phyloP scores from a whole-genome alignment of 35 echinoderm and acorn worm genomes.

The Lytechinus pictus region DNA sequence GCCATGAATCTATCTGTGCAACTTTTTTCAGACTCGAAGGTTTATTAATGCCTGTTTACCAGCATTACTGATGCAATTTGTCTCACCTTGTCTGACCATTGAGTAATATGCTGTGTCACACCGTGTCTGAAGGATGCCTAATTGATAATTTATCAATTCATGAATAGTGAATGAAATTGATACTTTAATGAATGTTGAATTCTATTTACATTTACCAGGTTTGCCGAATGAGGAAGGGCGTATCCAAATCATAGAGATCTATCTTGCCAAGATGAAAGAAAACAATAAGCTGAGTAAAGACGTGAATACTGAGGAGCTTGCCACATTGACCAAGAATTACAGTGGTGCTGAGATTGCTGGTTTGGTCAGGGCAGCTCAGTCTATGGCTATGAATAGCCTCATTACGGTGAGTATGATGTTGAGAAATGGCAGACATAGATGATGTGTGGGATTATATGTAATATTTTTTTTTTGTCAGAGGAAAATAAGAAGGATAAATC shows the following conservation, averaged over 20 bases:
- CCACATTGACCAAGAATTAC: conserved; percentile 89
- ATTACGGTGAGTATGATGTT: conserved; percentile 73
- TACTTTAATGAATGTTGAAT: neutral
- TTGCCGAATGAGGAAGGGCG: conserved; percentile 91
- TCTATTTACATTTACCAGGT: conserved; percentile 52
- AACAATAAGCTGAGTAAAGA: conserved; percentile 80
- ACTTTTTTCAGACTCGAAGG: too few relatives aligned
- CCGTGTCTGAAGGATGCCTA: too few relatives aligned
- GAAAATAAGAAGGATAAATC: too few relatives aligned
- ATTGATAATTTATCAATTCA: too few relatives aligned
- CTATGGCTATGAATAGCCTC: conserved; percentile 96
- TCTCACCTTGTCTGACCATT: too few relatives aligned
- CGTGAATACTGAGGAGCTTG: conserved; percentile 77
- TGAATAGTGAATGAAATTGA: too few relatives aligned
- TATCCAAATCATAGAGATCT: conserved; percentile 98
- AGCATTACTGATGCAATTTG: too few relatives aligned
- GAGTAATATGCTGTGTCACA: too few relatives aligned
- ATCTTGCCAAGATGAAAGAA: conserved; percentile 85
- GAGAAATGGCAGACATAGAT: neutral
- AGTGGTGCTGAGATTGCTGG: conserved; percentile 99
- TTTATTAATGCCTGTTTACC: too few relatives aligned
- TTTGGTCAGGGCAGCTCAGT: conserved; percentile 91
- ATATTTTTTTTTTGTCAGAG: neutral
- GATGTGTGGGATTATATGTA: neutral
- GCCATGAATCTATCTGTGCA: too few relatives aligned